Evolutionary conservation across 2,797 vertebrate genomes (phyloP).

Genomic region (Chaetophractus vellerosus): DNA sequence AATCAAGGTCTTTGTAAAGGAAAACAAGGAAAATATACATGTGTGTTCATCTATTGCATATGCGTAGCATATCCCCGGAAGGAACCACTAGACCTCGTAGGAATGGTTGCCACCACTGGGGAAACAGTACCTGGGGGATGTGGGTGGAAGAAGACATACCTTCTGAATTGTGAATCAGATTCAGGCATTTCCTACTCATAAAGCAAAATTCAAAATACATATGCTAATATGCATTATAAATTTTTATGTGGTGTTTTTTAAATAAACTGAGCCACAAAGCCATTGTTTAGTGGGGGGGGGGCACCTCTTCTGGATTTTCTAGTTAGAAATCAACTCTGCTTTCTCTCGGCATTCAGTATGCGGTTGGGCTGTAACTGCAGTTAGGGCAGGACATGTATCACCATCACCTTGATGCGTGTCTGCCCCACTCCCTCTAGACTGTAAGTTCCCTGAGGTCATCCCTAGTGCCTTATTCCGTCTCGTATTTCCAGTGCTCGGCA

Average conservation of each 20-base stretch:
- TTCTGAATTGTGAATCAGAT: slow-evolving; percentile 46
- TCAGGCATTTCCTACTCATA: slow-evolving; percentile 26
- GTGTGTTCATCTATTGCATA: neutral
- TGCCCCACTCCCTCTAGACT: neutral
- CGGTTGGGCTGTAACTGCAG: neutral
- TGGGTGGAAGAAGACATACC: neutral
- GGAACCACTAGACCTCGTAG: neutral
- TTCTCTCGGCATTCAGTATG: neutral
- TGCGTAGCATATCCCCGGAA: neutral
- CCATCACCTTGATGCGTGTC: neutral
- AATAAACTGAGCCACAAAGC: neutral
- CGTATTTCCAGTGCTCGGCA: slow-evolving; percentile 10
- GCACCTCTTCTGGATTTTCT: neutral
- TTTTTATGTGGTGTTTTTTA: neutral
- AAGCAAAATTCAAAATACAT: slow-evolving; percentile 55
- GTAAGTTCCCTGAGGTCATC: neutral
- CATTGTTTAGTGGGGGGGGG: slow-evolving; percentile 18
- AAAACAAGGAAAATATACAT: neutral
- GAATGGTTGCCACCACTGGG: neutral
- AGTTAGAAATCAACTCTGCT: neutral
- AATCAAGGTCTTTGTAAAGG: neutral
- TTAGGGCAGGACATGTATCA: neutral
- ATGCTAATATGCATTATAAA: neutral
- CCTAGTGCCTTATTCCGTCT: neutral
- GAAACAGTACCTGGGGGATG: neutral